Base-by-base conservation (phyloP, 2,888 invertebrate species). In the Tipula confusa region DNA sequence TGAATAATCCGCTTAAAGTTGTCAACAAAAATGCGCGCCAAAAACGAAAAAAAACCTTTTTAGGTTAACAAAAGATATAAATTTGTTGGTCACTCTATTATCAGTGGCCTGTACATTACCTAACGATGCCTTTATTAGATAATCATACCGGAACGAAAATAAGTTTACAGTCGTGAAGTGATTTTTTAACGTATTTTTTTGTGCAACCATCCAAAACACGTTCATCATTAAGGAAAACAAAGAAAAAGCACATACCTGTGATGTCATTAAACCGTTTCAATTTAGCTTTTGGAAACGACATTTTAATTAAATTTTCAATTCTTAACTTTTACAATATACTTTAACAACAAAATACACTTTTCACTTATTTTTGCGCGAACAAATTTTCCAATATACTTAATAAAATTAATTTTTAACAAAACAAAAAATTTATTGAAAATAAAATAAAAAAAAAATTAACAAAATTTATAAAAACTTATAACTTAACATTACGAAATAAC, bases 211-310 rank as follows among this genome's bases (percentile, higher is more conserved):
- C 48, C 48, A 18, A 18, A 48, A 48, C 48, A 24, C 11, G 64
- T 7, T 24, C 64, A 64, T 9, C 64, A n/a, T n/a, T n/a, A n/a
- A n/a, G n/a, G n/a, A n/a, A n/a, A n/a, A n/a, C n/a, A n/a, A n/a
- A n/a, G n/a, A n/a, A n/a, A n/a, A 15, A 43, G 6, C 24, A 24
- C 64, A 24, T 85, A 85, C 85, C 85, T 84, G 84, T 83, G 82
- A 89, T 86, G 84, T 89, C 89, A 82, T 89, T 89, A 84, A 89
- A 89, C 83, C 89, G 88, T 85, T 89, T 89, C 84, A 89, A 87
- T 86, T 89, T 89, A 38, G 89, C 89, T 86, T 89, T 89, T 31
- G 88, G 88, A 84, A 89, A 89, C 36, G 88, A 89, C 88, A 88
- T 89, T 82, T 83, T 84, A 9, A 64, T 24, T 9, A 64, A 7